These are phyloP conservation scores for Calonectris borealis DNA, from an alignment of 2,113 vertebrate genomes.

Conservation along the genomic window DNA sequence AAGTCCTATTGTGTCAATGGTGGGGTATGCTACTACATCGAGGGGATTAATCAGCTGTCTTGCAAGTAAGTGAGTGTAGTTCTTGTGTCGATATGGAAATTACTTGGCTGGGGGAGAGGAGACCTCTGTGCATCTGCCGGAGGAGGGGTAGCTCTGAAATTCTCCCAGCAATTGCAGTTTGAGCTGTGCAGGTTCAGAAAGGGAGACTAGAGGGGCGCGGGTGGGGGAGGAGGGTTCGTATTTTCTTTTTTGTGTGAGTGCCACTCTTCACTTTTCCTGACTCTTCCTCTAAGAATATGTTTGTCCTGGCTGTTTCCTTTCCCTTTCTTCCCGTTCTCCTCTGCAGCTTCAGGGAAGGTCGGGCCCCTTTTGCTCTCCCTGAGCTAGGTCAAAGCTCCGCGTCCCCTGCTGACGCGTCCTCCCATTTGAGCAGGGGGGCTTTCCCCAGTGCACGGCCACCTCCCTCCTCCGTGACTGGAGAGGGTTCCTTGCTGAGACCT, in stretches of 20 bases:
- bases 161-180: neutral
- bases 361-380: neutral
- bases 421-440: neutral
- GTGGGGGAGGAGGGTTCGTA: neutral
- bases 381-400: neutral
- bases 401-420: fast-evolving
- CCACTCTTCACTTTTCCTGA: neutral
- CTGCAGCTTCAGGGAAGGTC: neutral
- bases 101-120: neutral
- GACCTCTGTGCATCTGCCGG: neutral
- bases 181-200: conserved; percentile 4
- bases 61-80: conserved; percentile 91
- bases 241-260: neutral
- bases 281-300: neutral
- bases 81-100: conserved; percentile 33
- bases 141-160: neutral
- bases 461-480: neutral
- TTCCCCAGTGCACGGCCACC: neutral
- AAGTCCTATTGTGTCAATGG: conserved; percentile 96
- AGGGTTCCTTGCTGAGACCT: neutral
- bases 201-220: neutral
- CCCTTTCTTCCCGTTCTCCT: neutral
- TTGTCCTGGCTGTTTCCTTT: neutral
- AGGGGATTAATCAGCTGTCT: conserved; percentile 94
- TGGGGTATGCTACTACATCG: conserved; percentile 96